Evolutionary conservation across 2,888 invertebrate genomes (phyloP).

Genomic region (Tupiocoris notatus): DNA sequence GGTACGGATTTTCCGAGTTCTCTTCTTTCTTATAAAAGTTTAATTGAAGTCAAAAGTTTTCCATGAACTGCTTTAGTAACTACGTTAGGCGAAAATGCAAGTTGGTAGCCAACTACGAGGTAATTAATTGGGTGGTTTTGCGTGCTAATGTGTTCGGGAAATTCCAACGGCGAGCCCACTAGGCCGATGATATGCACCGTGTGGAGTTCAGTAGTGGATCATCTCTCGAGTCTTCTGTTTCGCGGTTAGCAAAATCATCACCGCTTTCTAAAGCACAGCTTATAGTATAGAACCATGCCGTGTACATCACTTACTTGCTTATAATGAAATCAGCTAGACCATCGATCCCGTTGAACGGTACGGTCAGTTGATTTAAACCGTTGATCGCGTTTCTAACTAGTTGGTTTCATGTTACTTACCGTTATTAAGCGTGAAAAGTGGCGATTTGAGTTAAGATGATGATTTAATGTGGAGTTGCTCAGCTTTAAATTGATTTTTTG

Average conservation of each 20-base stretch:
- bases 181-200: not conserved
- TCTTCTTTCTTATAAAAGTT: conserved; percentile 6
- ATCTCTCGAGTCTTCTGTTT: not conserved
- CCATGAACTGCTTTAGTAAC: not conserved
- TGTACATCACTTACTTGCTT: not conserved
- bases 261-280: too few species aligned
- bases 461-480: too few species aligned
- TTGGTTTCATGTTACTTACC: too few species aligned
- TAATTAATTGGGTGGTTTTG: not conserved
- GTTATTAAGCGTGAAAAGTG: too few species aligned
- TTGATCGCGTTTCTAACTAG: too few species aligned
- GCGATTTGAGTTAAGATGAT: too few species aligned
- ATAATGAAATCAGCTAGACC: too few species aligned
- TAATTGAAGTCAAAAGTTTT: conserved; percentile 1
- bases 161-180: not conserved
- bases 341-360: too few species aligned
- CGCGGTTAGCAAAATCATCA: not conserved
- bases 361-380: too few species aligned
- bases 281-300: too few species aligned
- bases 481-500: too few species aligned
- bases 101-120: not conserved
- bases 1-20: not conserved
- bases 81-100: not conserved
- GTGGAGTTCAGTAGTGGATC: not conserved
- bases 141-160: not conserved